Percentiles rank a stretch among this genome's conserved stretches.
Conservation (phyloP, 2,113 vertebrate genomes). For the Odontophorus gujanensis region DNA sequence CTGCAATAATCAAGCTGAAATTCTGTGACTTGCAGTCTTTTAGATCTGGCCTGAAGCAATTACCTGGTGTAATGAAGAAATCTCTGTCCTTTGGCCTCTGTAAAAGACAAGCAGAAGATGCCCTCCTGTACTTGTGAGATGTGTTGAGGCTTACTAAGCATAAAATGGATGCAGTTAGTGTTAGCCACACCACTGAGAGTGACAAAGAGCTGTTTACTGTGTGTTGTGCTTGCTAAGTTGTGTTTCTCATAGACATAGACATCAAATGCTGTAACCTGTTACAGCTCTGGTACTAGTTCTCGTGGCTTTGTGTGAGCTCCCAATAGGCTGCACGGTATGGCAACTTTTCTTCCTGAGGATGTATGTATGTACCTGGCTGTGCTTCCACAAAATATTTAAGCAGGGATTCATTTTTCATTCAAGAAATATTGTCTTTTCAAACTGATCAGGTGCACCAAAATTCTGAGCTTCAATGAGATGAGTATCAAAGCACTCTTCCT, state of each 20-base stretch:
- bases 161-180: neutral
- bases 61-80: neutral
- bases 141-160: neutral
- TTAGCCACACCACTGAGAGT: neutral
- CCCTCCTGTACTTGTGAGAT: neutral
- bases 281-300: neutral
- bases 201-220: neutral
- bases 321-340: neutral
- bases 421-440: neutral
- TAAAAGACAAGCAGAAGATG: neutral
- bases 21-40: neutral
- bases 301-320: accelerated
- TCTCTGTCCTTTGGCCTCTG: neutral
- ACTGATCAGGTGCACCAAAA: neutral
- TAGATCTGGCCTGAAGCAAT: conserved; percentile 4
- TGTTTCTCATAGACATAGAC: neutral
- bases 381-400: neutral
- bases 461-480: neutral
- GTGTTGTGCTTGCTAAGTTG: neutral
- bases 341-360: neutral
- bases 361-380: neutral
- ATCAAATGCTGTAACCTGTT: neutral
- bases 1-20: neutral
- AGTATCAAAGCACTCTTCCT: neutral
- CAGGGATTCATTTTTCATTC: neutral